Conservation (phyloP, 2,888 invertebrate species). For the Agrotis segetum region DNA sequence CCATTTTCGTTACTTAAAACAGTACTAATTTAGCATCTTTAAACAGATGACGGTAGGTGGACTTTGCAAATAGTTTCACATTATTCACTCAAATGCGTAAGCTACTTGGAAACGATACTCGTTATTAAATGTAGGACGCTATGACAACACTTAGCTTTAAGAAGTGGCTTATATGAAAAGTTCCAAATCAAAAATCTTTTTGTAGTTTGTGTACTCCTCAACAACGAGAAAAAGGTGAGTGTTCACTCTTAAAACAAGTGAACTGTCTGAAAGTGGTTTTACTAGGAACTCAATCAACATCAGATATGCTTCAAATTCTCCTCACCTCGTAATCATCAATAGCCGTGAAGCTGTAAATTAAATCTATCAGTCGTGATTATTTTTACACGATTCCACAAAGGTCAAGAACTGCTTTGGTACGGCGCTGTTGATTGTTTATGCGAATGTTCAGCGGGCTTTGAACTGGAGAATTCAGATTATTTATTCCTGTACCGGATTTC, state of each 20-base stretch:
- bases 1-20: no score
- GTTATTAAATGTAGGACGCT: slow-evolving; percentile 24
- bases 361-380: slow-evolving; percentile 35
- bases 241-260: no score
- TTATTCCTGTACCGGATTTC: slow-evolving; percentile 9
- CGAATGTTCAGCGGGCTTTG: slow-evolving; percentile 2
- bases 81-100: slow-evolving; percentile 21
- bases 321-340: slow-evolving; percentile 25
- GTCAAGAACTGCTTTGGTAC: slow-evolving; percentile 33
- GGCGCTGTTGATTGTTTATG: slow-evolving; percentile 17
- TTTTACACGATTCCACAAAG: slow-evolving; percentile 30
- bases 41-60: slow-evolving; percentile 4
- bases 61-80: slow-evolving; percentile 12
- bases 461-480: slow-evolving; percentile 13
- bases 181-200: background rate
- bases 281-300: slow-evolving; percentile 5
- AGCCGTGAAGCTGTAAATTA: slow-evolving; percentile 42
- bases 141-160: slow-evolving; percentile 4
- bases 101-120: slow-evolving; percentile 21
- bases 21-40: no score
- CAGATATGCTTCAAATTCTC: slow-evolving; percentile 26
- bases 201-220: no score
- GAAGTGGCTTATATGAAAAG: background rate
- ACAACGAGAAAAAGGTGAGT: no score
- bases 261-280: background rate